phyloP scores from a whole-genome alignment of 2,113 vertebrate genomes.

The Odontophorus gujanensis region DNA sequence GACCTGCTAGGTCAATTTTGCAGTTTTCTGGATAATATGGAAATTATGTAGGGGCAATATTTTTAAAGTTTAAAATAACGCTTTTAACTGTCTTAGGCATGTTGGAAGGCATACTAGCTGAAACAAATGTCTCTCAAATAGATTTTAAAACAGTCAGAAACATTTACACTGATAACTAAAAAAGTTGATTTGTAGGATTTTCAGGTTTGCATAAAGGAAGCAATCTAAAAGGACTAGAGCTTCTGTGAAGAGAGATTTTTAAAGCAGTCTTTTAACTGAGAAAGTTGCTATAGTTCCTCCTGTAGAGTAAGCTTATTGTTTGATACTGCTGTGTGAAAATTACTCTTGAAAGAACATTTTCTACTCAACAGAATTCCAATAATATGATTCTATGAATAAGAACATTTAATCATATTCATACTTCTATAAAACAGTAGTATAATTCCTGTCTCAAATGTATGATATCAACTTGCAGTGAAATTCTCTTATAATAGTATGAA shows the following conservation, averaged over 20 bases:
- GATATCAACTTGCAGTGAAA: neutral
- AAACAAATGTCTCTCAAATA: neutral
- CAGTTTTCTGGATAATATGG: neutral
- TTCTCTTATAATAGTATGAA: neutral
- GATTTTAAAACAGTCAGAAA: neutral
- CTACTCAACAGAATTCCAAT: neutral
- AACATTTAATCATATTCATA: neutral
- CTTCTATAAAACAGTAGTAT: neutral
- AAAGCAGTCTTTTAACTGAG: neutral
- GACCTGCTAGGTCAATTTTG: neutral
- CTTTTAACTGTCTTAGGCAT: neutral
- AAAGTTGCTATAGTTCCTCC: neutral
- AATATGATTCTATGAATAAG: neutral
- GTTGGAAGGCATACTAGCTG: neutral
- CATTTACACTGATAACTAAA: neutral
- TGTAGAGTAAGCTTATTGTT: neutral
- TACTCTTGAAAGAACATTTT: neutral
- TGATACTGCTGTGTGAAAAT: neutral
- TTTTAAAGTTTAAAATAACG: neutral
- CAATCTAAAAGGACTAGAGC: neutral
- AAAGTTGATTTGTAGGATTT: neutral
- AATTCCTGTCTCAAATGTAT: neutral
- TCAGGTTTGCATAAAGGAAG: neutral
- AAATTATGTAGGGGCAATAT: neutral
- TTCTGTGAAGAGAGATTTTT: neutral